Percentiles rank a stretch among this genome's conserved stretches.
Conservation (phyloP, 2,113 vertebrate genomes). For the Morone chrysops region DNA sequence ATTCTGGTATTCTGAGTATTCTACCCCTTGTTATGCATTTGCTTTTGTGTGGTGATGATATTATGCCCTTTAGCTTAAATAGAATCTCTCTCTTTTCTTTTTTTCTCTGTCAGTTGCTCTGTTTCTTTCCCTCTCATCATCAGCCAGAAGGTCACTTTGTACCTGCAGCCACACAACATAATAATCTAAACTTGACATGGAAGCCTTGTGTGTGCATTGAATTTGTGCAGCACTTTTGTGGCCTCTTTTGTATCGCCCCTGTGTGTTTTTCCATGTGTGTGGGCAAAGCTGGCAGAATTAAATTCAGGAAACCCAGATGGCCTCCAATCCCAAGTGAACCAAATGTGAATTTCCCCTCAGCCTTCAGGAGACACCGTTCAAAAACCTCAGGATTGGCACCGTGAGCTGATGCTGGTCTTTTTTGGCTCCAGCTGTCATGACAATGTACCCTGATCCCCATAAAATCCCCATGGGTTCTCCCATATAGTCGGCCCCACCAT, state of each 20-base stretch:
- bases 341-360: slow-evolving; percentile 44
- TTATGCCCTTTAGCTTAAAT: slow-evolving; percentile 44
- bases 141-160: slow-evolving; percentile 55
- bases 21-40: slow-evolving; percentile 13
- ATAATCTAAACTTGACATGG: slow-evolving; percentile 52
- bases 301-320: slow-evolving; percentile 42
- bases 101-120: slow-evolving; percentile 19
- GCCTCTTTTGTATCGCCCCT: neutral
- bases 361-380: slow-evolving; percentile 37
- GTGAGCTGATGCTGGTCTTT: slow-evolving; percentile 42
- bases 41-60: slow-evolving; percentile 42
- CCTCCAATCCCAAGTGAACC: slow-evolving; percentile 33
- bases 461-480: slow-evolving; percentile 49
- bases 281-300: slow-evolving; percentile 13
- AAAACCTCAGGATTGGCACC: slow-evolving; percentile 38
- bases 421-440: slow-evolving; percentile 58
- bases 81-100: slow-evolving; percentile 6
- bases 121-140: slow-evolving; percentile 37
- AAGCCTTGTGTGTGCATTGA: slow-evolving; percentile 18
- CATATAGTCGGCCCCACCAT: slow-evolving; percentile 44
- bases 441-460: slow-evolving; percentile 47
- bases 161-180: slow-evolving; percentile 62
- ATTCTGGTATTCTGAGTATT: neutral
- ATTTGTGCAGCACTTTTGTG: slow-evolving; percentile 5
- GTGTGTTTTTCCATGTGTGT: slow-evolving; percentile 9